Base-by-base conservation (phyloP, 2,888 invertebrate genomes). In the Pogonocherus hispidulus region DNA sequence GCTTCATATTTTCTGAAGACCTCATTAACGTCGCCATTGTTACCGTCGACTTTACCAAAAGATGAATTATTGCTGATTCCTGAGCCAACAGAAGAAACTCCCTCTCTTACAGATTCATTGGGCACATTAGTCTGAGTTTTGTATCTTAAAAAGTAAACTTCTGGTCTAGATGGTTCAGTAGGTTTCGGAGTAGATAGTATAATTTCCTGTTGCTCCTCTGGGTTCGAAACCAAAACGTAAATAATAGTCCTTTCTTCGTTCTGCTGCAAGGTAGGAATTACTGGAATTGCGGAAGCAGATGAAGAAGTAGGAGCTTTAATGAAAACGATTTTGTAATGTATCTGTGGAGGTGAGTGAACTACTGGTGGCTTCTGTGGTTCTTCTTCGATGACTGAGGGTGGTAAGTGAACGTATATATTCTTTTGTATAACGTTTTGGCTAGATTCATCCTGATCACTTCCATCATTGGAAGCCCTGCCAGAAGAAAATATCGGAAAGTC, bases 121-220 rank as follows among this genome's bases (percentile, higher is more conserved):
- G n/a, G n/a, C n/a, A n/a, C 47, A 20, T 47, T 8, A 3, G 86
- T 88, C 86, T 92, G 92, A 69, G 92, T 91, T 87, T 92, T 92
- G 89, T 93, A 93, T 77, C 92, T 90, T 89, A 93, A 94, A 89
- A 95, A 95, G 90, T 95, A 95, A 64, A 94, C 95, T 87, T 95
- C 95, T 63, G 95, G 95, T 87, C 94, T 94, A 84, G 93, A 91
- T 72, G 94, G 94, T 81, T 93, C 92, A 54, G 94, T 94, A 56
- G 94, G 93, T 1, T 91, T 90, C n/a, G 91, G 87, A 11, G 92
- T 90, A 54, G 94, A 94, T 78, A 94, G 90, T 77, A 89, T 87
- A 85, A 94, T 91, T 80, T 94, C 93, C 73, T 91, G 93, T 71
- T 91, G 91, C 68, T 94, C 94, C 81, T 95, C 95, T 79, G 94